Conservation (phyloP, 2,888 invertebrate species). For the Bellardia bayeri region DNA sequence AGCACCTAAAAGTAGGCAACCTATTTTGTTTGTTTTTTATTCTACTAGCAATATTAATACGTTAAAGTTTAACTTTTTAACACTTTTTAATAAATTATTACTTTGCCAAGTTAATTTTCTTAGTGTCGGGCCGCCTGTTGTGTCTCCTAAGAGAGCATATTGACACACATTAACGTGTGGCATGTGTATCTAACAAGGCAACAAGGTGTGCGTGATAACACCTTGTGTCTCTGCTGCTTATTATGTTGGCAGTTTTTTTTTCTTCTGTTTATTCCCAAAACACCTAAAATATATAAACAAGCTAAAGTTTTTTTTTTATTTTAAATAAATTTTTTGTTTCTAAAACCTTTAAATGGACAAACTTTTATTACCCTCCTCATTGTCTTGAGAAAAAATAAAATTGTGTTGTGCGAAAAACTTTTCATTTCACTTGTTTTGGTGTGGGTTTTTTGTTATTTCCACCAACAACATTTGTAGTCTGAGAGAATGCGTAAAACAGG, state of each 20-base stretch:
- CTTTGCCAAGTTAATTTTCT: conserved; percentile 10
- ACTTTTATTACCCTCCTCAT: neutral
- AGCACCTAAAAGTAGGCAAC: conserved; percentile 10
- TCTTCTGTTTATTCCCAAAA: conserved; percentile 38
- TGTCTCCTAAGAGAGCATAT: conserved; percentile 48
- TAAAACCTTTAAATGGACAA: conserved; percentile 26
- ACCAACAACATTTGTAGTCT: neutral
- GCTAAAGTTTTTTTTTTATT: conserved; percentile 37
- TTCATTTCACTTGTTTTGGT: conserved; percentile 8
- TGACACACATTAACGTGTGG: neutral
- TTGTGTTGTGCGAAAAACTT: neutral
- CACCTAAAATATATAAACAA: conserved; percentile 35
- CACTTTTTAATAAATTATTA: conserved; percentile 23
- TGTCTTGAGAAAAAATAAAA: neutral
- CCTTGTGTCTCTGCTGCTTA: conserved; percentile 19
- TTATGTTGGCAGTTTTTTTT: neutral
- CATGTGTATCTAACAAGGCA: conserved; percentile 6
- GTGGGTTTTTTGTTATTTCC: neutral
- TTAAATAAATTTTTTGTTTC: conserved; percentile 52
- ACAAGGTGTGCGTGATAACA: conserved; percentile 62
- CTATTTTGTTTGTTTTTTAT: neutral
- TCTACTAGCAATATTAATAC: neutral
- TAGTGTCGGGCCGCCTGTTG: conserved; percentile 3
- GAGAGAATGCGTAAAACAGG: conserved; percentile 14
- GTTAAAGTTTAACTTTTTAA: neutral